Evolutionary conservation across 1,140 invertebrate genomes (phyloP).

Genomic region (Drosophila nasuta): DNA sequence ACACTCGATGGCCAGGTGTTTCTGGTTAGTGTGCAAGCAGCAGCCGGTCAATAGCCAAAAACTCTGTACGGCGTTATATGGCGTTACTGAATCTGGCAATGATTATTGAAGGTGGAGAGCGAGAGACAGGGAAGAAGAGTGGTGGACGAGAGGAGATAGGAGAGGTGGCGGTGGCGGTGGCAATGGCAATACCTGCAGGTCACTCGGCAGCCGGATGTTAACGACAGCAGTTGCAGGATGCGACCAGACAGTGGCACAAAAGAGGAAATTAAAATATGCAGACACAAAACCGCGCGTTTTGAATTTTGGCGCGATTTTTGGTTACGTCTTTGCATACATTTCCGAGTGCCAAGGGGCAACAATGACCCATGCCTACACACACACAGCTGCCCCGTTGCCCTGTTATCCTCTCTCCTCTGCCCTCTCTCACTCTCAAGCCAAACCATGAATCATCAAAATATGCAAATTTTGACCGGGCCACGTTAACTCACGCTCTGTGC

Average conservation of each 20-base stretch:
- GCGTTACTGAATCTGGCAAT: too few relatives aligned
- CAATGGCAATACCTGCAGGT: slow-evolving; percentile 25
- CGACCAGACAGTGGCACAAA: slow-evolving; percentile 56
- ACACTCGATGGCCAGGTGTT: too few relatives aligned
- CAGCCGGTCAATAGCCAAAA: too few relatives aligned
- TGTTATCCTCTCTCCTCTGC: background rate
- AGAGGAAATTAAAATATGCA: slow-evolving; percentile 83
- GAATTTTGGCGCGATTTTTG: slow-evolving; percentile 79
- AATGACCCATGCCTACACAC: slow-evolving; percentile 24
- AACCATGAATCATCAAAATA: slow-evolving; percentile 80
- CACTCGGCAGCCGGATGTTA: slow-evolving; percentile 74
- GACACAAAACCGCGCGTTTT: slow-evolving; percentile 79
- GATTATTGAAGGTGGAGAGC: too few relatives aligned
- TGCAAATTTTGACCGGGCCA: slow-evolving; percentile 61
- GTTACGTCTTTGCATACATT: slow-evolving; percentile 76
- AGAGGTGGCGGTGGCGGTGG: too few relatives aligned
- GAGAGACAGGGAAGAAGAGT: too few relatives aligned
- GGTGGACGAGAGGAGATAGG: too few relatives aligned
- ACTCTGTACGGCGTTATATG: too few relatives aligned
- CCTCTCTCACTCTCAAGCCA: slow-evolving; percentile 1
- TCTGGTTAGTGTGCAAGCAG: too few relatives aligned
- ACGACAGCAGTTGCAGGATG: slow-evolving; percentile 64
- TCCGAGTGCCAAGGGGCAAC: slow-evolving; percentile 33
- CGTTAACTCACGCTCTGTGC: slow-evolving; percentile 24
- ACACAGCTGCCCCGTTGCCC: slow-evolving; percentile 18